Evolutionary conservation across 2,888 invertebrate species (phyloP), one percentile per base, ranked within the genome.

Genomic region (Microctonus brassicae): DNA sequence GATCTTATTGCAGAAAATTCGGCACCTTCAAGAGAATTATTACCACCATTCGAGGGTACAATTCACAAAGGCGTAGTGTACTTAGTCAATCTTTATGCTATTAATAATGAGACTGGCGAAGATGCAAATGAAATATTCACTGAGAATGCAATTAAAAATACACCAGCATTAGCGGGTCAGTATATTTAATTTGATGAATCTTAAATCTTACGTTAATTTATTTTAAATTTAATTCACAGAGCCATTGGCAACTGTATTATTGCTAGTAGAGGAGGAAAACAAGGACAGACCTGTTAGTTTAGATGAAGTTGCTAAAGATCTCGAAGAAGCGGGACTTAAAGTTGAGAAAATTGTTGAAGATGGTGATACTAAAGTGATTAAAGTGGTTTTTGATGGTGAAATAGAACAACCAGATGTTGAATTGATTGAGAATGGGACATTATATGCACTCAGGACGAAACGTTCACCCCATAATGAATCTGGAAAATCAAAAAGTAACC

Each of bases 31-130:
- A 81, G 81, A 0, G 81, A 84, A 17, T 72, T 83, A 52, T 33
- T 61, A 34, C 85, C 85, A 17, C 84, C 85, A 9, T 76, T 77
- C 5, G n/a, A 57, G 17, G 47, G 63, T 22, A 60, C 52, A 9
- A 57, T 13, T 2, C 76, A 61, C n/a, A 74, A 75, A 13, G 80
- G 79, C 11, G 71, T 81, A 7, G 64, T 87, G 1, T 87, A 82
- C 64, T 64, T 87, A 6, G 80, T 87, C 52, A 87, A 87, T 73
- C 69, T 87, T 7, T 85, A 76, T 61, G 87, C 83, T 1, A 74
- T 87, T 13, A 83, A 80, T 68, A 87, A 87, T 63, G 47, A 64
- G 11, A 80, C 81, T n/a, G 57, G 76, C 55, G 81, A 79, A 39
- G 75, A 76, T 9, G 64, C 80, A 7, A 81, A 82, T 1, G 87